Evolutionary conservation across 2,113 vertebrate genomes (phyloP).

Genomic region (Arothron firmamentum): DNA sequence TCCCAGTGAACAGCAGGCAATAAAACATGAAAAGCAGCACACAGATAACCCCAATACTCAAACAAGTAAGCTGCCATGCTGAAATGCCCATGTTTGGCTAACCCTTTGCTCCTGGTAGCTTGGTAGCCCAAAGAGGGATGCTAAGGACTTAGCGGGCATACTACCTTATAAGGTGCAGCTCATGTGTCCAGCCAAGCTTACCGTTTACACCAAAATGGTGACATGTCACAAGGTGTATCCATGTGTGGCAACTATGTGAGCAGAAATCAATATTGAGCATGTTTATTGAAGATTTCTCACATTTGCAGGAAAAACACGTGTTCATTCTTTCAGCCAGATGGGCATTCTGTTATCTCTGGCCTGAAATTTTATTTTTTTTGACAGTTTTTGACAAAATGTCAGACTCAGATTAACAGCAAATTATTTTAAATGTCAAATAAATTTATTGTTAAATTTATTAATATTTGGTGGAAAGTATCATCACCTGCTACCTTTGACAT

Average conservation of each 20-base stretch:
- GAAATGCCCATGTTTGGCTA: slow-evolving; percentile 74
- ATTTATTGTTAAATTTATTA: too few relatives aligned
- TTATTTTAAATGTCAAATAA: background rate
- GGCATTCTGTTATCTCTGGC: too few relatives aligned
- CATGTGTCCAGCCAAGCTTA: slow-evolving; percentile 68
- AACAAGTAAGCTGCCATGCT: slow-evolving; percentile 51
- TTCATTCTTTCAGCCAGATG: too few relatives aligned
- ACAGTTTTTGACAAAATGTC: too few relatives aligned
- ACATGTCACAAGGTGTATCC: slow-evolving; percentile 34
- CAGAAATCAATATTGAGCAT: slow-evolving; percentile 7
- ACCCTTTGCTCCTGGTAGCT: slow-evolving; percentile 69
- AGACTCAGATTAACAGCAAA: background rate
- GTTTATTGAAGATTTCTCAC: background rate
- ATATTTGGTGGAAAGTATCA: too few relatives aligned
- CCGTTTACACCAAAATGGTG: slow-evolving; percentile 65
- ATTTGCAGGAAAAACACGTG: background rate
- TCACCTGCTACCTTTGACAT: background rate
- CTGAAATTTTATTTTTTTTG: too few relatives aligned
- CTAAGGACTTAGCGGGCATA: slow-evolving; percentile 67
- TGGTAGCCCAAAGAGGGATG: slow-evolving; percentile 71
- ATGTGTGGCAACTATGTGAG: slow-evolving; percentile 26
- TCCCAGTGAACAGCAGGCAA: slow-evolving; percentile 40
- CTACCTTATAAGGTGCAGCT: slow-evolving; percentile 86
- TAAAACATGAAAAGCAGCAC: slow-evolving; percentile 64
- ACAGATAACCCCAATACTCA: slow-evolving; percentile 49